Conservation (phyloP, 2,888 invertebrate species). For the Ceramica pisi region DNA sequence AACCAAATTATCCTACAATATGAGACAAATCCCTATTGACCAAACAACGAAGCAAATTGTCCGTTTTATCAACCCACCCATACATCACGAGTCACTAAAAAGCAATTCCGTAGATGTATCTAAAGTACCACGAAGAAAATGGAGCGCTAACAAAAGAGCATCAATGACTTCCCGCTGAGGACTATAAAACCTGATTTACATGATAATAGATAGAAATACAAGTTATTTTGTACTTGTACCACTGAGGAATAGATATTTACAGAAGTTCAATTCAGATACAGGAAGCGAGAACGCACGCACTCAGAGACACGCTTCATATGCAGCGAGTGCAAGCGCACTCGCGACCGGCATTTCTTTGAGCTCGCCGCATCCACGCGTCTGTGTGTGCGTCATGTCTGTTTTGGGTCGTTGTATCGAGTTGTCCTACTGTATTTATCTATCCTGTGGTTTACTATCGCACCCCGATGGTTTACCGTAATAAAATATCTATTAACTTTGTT, state of each 20-base stretch:
- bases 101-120: slow-evolving; percentile 45
- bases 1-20: background rate
- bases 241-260: background rate
- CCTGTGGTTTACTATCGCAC: slow-evolving; percentile 35
- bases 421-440: slow-evolving; percentile 1
- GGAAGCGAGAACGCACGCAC: background rate
- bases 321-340: too few relatives aligned
- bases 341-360: background rate
- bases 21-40: background rate
- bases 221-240: slow-evolving; percentile 55
- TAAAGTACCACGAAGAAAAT: slow-evolving; percentile 47
- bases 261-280: slow-evolving; percentile 13
- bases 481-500: slow-evolving; percentile 61
- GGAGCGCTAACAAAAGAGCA: slow-evolving; percentile 46
- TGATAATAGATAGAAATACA: slow-evolving; percentile 66
- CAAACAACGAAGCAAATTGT: slow-evolving; percentile 30
- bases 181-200: slow-evolving; percentile 68
- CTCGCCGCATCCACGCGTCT: background rate
- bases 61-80: slow-evolving; percentile 8
- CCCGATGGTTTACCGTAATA: slow-evolving; percentile 45
- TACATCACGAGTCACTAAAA: slow-evolving; percentile 22
- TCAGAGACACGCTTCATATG: background rate
- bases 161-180: slow-evolving; percentile 40
- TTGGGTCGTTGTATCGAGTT: background rate
- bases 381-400: background rate